These are phyloP conservation scores for Catagonus wagneri DNA, from an alignment of 2,113 vertebrate species.

Conservation along the genomic window DNA sequence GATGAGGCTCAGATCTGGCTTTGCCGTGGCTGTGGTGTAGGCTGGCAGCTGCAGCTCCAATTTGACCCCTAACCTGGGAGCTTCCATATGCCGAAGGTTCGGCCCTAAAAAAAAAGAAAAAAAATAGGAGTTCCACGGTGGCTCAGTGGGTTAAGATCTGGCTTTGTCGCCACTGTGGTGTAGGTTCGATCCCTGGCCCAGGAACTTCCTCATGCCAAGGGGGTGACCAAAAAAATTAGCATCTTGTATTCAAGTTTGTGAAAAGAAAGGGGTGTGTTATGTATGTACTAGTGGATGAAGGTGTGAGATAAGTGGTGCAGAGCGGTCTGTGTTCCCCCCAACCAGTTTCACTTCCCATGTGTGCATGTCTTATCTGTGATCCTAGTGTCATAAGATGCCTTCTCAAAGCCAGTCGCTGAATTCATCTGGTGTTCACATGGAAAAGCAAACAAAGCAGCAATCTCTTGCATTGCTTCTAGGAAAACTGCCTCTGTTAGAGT, in stretches of 20 bases:
- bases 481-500: background rate
- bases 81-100: too few relatives aligned
- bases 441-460: background rate
- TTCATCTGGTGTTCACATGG: background rate
- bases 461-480: background rate
- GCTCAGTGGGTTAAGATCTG: too few relatives aligned
- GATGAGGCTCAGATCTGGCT: too few relatives aligned
- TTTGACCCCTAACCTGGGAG: too few relatives aligned
- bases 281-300: fast-evolving
- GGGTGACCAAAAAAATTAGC: too few relatives aligned
- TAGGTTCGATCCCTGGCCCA: too few relatives aligned
- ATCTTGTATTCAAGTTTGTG: background rate
- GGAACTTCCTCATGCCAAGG: too few relatives aligned
- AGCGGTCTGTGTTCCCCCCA: fast-evolving
- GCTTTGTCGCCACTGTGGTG: too few relatives aligned
- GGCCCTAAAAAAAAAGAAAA: too few relatives aligned
- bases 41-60: too few relatives aligned
- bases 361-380: fast-evolving
- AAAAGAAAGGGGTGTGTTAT: background rate
- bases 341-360: background rate
- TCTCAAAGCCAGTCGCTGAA: background rate
- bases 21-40: too few relatives aligned
- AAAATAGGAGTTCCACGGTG: too few relatives aligned
- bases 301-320: fast-evolving
- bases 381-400: background rate